phyloP scores from a whole-genome alignment of 2,888 invertebrate genomes.

The Eupsilia transversa region DNA sequence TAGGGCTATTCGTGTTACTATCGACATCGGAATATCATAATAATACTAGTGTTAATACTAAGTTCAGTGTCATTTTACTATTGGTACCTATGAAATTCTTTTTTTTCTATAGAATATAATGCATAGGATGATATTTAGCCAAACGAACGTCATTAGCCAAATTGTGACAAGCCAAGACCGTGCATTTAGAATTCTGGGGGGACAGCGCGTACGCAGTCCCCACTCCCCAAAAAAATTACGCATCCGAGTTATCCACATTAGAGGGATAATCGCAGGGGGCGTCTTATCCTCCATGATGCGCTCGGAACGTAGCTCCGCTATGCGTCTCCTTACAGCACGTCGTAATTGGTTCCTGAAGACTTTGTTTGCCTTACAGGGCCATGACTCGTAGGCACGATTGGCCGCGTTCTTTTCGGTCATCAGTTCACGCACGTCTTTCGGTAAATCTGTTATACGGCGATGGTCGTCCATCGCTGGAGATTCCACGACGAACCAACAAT shows the following conservation, averaged over 20 bases:
- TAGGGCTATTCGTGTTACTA: background rate
- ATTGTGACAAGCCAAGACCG: too few species aligned
- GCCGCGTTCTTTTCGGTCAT: background rate
- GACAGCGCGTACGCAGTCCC: conserved; percentile 10
- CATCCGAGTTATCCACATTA: conserved; percentile 1
- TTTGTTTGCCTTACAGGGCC: background rate
- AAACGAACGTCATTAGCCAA: too few species aligned
- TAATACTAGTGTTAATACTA: too few species aligned
- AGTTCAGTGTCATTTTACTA: background rate
- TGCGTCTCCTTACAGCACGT: too few species aligned
- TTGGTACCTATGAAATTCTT: background rate
- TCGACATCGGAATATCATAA: background rate
- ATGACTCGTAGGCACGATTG: background rate
- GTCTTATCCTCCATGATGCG: too few species aligned
- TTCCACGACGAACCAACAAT: too few species aligned
- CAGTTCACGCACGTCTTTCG: background rate
- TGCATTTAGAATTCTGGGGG: background rate
- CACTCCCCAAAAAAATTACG: conserved; percentile 12
- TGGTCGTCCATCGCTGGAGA: too few species aligned
- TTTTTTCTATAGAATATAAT: background rate
- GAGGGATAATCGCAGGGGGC: too few species aligned
- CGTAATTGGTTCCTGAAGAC: background rate
- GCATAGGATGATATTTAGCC: background rate
- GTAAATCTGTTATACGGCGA: too few species aligned
- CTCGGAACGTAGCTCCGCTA: too few species aligned